Evolutionary conservation across 2,797 vertebrate genomes (phyloP).

Genomic region (Pseudochromis fuscus): DNA sequence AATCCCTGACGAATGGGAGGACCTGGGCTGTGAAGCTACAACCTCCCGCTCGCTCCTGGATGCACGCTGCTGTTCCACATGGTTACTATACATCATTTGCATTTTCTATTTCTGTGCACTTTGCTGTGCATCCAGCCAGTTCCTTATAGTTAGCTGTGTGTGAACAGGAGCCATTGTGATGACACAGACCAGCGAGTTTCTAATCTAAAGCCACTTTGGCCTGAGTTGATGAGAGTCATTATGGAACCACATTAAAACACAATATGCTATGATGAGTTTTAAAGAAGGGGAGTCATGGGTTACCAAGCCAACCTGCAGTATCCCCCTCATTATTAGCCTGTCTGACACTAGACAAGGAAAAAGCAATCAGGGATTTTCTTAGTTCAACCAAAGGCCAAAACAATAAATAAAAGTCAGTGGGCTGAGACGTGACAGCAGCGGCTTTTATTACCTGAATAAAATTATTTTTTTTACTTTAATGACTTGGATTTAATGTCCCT

Average conservation of each 20-base stretch:
- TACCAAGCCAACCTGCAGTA: conserved; percentile 23
- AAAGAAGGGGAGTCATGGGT: conserved; percentile 50
- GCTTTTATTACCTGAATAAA: no score
- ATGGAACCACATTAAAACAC: conserved; percentile 46
- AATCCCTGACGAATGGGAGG: not conserved
- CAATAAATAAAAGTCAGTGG: conserved; percentile 13
- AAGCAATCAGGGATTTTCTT: conserved; percentile 2
- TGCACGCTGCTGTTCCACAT: conserved; percentile 9
- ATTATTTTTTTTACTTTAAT: not conserved
- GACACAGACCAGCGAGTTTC: conserved; percentile 62
- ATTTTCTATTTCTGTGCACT: conserved; percentile 42
- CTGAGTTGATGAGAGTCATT: conserved; percentile 48
- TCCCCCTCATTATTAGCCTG: conserved; percentile 19
- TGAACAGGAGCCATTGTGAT: conserved; percentile 52
- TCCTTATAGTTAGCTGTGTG: conserved; percentile 16
- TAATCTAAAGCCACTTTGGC: conserved; percentile 50
- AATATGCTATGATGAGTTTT: conserved; percentile 51
- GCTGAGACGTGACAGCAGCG: conserved; percentile 10
- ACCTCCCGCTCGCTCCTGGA: not conserved
- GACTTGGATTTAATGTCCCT: conserved; percentile 5
- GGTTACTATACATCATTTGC: conserved; percentile 35
- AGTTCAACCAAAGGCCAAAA: conserved; percentile 37
- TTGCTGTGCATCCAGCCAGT: conserved; percentile 33
- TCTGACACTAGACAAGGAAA: conserved; percentile 5
- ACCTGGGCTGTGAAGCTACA: not conserved